phyloP scores from a whole-genome alignment of 2,888 invertebrate genomes.

The Kryphioiulus occultus region DNA sequence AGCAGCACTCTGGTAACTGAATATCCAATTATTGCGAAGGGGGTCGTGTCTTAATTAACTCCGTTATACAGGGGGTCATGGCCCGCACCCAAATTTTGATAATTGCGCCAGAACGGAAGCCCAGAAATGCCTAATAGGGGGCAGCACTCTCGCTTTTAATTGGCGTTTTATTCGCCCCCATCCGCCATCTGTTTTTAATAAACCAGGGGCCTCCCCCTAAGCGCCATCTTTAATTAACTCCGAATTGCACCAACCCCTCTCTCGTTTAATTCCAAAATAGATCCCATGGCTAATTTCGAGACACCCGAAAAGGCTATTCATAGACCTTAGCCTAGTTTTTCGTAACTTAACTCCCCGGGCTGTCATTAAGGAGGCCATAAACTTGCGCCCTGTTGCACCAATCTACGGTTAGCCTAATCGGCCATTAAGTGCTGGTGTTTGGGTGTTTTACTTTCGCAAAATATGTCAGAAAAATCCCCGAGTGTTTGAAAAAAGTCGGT shows the following conservation, averaged over 20 bases:
- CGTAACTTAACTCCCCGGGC: background rate
- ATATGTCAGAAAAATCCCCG: too few relatives aligned
- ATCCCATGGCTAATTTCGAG: background rate
- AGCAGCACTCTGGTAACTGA: background rate
- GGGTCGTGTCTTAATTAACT: background rate
- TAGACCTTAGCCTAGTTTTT: conserved; percentile 33
- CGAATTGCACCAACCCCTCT: background rate
- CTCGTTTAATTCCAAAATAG: background rate
- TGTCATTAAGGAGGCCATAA: background rate
- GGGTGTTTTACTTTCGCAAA: background rate
- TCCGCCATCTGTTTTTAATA: conserved; percentile 17
- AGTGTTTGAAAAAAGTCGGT: too few relatives aligned
- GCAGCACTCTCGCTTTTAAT: background rate
- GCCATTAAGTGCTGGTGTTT: background rate
- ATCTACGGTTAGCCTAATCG: background rate
- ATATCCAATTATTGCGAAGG: conserved; percentile 8
- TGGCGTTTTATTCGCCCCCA: background rate
- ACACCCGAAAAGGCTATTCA: conserved; percentile 1
- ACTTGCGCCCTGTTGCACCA: background rate
- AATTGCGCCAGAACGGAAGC: background rate
- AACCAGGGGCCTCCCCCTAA: background rate
- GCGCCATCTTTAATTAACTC: background rate
- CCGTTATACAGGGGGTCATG: conserved; percentile 20
- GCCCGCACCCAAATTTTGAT: background rate
- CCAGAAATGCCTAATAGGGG: background rate